Percentiles rank a stretch among this genome's conserved stretches.
Conservation (phyloP, 2,113 vertebrate species). For the Apeltes quadracus region DNA sequence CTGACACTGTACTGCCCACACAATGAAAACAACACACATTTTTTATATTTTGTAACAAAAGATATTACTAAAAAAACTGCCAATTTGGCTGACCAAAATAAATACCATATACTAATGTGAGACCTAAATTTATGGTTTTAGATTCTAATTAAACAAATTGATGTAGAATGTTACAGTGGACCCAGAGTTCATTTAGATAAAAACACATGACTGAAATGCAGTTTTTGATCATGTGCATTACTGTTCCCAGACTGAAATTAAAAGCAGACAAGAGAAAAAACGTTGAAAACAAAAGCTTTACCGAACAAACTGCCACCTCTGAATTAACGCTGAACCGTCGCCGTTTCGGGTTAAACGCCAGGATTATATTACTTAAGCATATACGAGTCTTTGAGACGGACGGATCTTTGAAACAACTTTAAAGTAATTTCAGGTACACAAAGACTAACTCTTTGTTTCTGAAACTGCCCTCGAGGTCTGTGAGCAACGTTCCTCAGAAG, state of each 20-base stretch:
- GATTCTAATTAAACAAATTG: background rate
- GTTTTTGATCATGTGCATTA: constrained; percentile 23
- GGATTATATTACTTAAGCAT: background rate
- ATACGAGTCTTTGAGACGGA: background rate
- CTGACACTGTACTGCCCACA: constrained; percentile 39
- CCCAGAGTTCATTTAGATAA: background rate
- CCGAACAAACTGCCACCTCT: background rate
- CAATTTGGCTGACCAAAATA: constrained; percentile 6
- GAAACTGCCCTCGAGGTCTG: background rate
- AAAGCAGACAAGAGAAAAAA: background rate
- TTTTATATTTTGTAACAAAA: background rate
- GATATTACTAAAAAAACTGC: background rate
- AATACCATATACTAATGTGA: background rate
- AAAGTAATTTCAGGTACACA: constrained; percentile 1
- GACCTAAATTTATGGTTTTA: background rate
- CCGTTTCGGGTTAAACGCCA: background rate
- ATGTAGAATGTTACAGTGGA: background rate
- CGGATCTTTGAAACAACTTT: background rate
- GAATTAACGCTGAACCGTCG: background rate
- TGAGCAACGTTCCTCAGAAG: constrained; percentile 6
- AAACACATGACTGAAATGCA: background rate
- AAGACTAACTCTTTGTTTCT: constrained; percentile 16
- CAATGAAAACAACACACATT: constrained; percentile 4
- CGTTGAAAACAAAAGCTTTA: background rate
- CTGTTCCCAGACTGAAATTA: background rate